Conservation (phyloP, 2,797 vertebrate genomes). For the Pristis pectinata region DNA sequence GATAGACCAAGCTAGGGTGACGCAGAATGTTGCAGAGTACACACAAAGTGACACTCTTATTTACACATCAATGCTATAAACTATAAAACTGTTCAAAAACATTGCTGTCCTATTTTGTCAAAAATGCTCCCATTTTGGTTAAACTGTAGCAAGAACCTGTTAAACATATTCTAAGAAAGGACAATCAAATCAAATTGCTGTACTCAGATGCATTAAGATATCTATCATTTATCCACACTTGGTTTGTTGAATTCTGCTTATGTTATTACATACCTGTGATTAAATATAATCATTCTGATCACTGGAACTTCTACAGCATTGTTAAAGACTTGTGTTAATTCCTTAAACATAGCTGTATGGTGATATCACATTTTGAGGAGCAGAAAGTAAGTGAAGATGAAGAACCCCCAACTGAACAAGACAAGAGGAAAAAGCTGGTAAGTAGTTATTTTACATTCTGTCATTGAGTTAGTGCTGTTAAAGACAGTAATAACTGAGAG, state of each 20-base stretch:
- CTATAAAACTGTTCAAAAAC: not conserved
- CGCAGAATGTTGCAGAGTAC: not conserved
- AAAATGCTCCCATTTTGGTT: not conserved
- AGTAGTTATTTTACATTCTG: slow-evolving; percentile 43
- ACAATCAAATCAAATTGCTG: not conserved
- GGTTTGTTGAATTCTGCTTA: not conserved
- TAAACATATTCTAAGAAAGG: not conserved
- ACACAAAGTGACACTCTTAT: not conserved
- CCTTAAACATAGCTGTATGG: slow-evolving; percentile 78
- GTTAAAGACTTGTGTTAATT: slow-evolving; percentile 41
- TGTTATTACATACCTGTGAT: not conserved
- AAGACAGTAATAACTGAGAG: not conserved
- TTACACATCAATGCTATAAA: not conserved
- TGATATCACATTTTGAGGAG: slow-evolving; percentile 87
- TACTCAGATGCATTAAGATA: not conserved
- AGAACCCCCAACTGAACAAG: slow-evolving; percentile 92
- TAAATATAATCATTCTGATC: not conserved
- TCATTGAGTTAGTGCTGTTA: too few relatives aligned
- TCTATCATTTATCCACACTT: not conserved
- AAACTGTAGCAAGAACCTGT: too few relatives aligned
- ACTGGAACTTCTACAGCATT: not conserved
- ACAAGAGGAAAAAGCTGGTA: slow-evolving; percentile 92
- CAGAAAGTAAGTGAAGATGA: slow-evolving; percentile 80
- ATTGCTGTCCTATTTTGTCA: not conserved
- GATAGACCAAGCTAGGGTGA: not conserved